Evolutionary conservation across 2,888 invertebrate genomes (phyloP).

Genomic region (Theodoxus fluviatilis): DNA sequence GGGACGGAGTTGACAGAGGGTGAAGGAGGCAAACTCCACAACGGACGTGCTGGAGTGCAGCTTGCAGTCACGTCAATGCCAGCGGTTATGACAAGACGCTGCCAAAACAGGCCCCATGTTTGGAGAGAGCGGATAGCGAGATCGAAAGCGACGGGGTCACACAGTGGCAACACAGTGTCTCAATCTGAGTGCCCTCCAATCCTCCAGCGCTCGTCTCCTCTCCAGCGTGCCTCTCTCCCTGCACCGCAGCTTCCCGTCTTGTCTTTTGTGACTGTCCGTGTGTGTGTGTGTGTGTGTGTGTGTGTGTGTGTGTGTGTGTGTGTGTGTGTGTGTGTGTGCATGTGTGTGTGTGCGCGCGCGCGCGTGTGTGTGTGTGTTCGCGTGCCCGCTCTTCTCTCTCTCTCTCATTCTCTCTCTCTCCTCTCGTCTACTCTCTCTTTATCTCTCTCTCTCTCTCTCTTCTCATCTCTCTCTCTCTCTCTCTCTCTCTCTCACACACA

Average conservation of each 20-base stretch:
- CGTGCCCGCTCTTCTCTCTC: neutral
- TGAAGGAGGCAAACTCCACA: no score
- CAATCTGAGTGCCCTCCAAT: no score
- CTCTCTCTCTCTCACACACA: conserved; percentile 8
- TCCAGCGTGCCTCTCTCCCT: no score
- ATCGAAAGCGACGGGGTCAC: no score
- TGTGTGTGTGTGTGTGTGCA: neutral
- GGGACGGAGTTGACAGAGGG: no score
- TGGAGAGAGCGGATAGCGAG: no score
- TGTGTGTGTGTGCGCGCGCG: neutral
- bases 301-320: conserved; percentile 18
- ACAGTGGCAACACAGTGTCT: no score
- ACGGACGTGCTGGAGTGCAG: no score
- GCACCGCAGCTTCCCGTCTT: neutral
- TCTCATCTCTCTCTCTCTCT: neutral
- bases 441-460: conserved; percentile 5
- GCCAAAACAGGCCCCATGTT: no score
- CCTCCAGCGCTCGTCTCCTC: no score
- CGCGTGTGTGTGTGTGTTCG: neutral
- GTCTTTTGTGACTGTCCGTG: neutral
- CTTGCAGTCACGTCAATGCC: no score
- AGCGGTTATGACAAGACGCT: no score
- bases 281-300: conserved; percentile 18
- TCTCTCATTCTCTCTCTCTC: neutral
- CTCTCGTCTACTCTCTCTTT: neutral